Evolutionary conservation across 2,797 vertebrate species (phyloP).

Genomic region (Valencia hispanica): DNA sequence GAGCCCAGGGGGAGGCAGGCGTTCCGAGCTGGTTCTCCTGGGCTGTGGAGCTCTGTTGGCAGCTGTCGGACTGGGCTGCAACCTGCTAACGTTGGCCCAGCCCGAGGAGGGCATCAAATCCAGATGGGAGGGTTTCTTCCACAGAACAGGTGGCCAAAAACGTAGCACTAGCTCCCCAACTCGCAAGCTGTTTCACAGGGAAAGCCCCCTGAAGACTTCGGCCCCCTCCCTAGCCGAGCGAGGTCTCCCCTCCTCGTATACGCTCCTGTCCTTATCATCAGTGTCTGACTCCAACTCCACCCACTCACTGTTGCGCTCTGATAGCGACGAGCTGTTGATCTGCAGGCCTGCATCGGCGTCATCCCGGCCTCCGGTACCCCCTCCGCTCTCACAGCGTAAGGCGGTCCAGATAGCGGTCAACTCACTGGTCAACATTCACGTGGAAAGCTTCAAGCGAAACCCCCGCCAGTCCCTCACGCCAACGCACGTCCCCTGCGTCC

Average conservation of each 20-base stretch:
- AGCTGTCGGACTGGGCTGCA: slow-evolving; percentile 90
- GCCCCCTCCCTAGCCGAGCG: slow-evolving; percentile 69
- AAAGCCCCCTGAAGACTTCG: slow-evolving; percentile 74
- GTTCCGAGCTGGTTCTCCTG: slow-evolving; percentile 89
- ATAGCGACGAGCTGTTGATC: slow-evolving; percentile 92
- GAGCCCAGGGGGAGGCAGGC: slow-evolving; percentile 84
- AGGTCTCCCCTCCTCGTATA: slow-evolving; percentile 82
- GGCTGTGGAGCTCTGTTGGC: slow-evolving; percentile 92
- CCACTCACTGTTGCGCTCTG: slow-evolving; percentile 89
- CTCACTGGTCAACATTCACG: slow-evolving; percentile 91
- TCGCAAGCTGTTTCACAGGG: slow-evolving; percentile 90
- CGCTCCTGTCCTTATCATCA: slow-evolving; percentile 91
- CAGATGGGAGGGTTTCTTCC: slow-evolving; percentile 92
- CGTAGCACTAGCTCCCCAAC: slow-evolving; percentile 89
- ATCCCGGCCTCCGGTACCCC: slow-evolving; percentile 32
- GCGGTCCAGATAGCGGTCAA: slow-evolving; percentile 79
- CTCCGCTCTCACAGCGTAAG: slow-evolving; percentile 46
- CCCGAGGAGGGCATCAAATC: slow-evolving; percentile 87
- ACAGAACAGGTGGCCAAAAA: slow-evolving; percentile 85
- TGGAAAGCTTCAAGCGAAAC: slow-evolving; percentile 95
- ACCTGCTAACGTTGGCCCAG: slow-evolving; percentile 83
- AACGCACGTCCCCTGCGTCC: slow-evolving; percentile 88
- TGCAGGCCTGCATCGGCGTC: slow-evolving; percentile 79
- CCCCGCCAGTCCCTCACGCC: slow-evolving; percentile 96
- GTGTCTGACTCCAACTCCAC: slow-evolving; percentile 97